Percentiles rank a stretch among this genome's conserved stretches.
These are phyloP conservation scores for Adelphocoris suturalis DNA, from an alignment of 2,888 invertebrate species.

Conservation along the genomic window DNA sequence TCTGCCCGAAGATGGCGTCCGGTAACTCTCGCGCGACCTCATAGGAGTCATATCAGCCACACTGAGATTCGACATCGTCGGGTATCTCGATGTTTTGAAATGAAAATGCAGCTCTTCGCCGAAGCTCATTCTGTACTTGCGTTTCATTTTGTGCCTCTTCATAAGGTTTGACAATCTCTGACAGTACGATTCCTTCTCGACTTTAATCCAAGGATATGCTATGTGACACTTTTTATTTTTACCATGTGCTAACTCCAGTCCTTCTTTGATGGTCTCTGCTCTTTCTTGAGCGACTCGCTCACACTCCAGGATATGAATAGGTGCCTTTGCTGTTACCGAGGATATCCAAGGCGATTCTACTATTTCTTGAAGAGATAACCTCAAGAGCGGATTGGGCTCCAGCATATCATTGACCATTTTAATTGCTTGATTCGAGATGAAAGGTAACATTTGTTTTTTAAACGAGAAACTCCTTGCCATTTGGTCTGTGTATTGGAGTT, in stretches of 20 bases:
- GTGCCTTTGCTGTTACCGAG: neutral
- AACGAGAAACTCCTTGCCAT: constrained; percentile 53
- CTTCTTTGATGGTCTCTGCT: constrained; percentile 30
- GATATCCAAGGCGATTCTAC: constrained; percentile 83
- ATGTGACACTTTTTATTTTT: constrained; percentile 41
- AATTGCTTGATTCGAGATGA: constrained; percentile 79
- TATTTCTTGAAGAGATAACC: constrained; percentile 82
- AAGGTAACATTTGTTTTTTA: constrained; percentile 36
- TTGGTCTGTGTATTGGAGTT: constrained; percentile 51
- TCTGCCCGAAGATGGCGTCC: neutral
- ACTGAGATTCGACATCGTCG: neutral
- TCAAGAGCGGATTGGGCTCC: constrained; percentile 84
- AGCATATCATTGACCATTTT: constrained; percentile 70
- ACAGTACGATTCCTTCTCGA: constrained; percentile 49
- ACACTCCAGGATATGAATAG: neutral
- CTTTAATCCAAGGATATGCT: constrained; percentile 42
- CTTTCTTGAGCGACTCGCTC: constrained; percentile 29
- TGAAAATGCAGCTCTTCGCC: constrained; percentile 4
- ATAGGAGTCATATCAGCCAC: neutral
- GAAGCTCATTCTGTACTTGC: neutral
- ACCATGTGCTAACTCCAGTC: constrained; percentile 6
- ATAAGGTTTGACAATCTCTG: constrained; percentile 38
- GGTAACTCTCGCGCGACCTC: neutral
- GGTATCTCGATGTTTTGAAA: constrained; percentile 1
- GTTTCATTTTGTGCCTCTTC: constrained; percentile 35